Conservation (phyloP, 2,113 vertebrate genomes). For the Miniopterus natalensis region DNA sequence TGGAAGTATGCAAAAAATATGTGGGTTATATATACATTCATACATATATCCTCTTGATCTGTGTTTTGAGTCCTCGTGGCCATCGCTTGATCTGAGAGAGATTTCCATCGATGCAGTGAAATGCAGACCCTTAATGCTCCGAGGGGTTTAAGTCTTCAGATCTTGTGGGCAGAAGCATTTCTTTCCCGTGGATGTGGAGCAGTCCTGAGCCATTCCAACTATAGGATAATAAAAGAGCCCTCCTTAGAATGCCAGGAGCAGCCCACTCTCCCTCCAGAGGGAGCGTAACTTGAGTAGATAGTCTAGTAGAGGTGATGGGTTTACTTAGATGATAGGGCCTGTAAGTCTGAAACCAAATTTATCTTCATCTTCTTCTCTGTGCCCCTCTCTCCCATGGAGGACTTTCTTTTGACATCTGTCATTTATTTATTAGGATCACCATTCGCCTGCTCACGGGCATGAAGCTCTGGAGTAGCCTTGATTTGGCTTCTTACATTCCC, state of each 20-base stretch:
- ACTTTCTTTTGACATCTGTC: neutral
- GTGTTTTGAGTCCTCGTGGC: slow-evolving; percentile 36
- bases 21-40: slow-evolving; percentile 73
- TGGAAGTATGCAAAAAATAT: slow-evolving; percentile 77
- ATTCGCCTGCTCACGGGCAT: neutral
- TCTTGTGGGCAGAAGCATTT: slow-evolving; percentile 47
- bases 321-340: neutral
- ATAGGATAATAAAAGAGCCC: neutral
- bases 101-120: slow-evolving; percentile 38
- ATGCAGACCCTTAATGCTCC: slow-evolving; percentile 50
- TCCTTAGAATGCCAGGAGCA: neutral
- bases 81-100: slow-evolving; percentile 31
- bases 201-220: slow-evolving; percentile 9
- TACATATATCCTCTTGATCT: slow-evolving; percentile 32
- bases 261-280: neutral
- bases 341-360: slow-evolving; percentile 7
- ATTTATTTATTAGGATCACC: neutral
- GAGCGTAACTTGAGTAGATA: neutral
- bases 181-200: neutral
- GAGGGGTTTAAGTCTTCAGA: slow-evolving; percentile 21
- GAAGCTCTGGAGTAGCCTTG: neutral
- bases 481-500: neutral
- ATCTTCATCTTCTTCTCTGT: neutral
- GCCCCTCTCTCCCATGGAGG: neutral
- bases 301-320: neutral